These are phyloP conservation scores for Bombus pascuorum DNA, from an alignment of 1,140 invertebrate genomes.

Conservation along the genomic window DNA sequence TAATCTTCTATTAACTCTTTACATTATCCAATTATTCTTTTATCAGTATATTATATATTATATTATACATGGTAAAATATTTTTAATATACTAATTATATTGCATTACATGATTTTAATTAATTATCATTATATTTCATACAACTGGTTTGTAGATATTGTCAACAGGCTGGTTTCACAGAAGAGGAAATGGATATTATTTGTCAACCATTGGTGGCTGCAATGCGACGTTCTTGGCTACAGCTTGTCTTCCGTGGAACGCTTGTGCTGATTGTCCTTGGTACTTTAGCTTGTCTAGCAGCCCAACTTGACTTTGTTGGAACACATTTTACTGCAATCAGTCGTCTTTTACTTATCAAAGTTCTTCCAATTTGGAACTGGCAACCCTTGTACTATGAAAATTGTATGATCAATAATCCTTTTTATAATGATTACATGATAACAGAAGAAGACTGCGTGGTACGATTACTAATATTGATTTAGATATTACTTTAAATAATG, in stretches of 20 bases:
- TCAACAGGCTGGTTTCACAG: conserved; percentile 86
- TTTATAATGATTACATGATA: conserved; percentile 82
- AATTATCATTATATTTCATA: neutral
- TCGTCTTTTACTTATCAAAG: conserved; percentile 86
- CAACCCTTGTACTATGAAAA: conserved; percentile 88
- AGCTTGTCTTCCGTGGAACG: conserved; percentile 82
- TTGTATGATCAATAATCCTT: conserved; percentile 88
- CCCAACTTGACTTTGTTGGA: conserved; percentile 82
- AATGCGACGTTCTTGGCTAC: conserved; percentile 84
- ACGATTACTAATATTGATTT: conserved; percentile 43
- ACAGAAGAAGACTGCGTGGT: conserved; percentile 85
- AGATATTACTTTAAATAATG: neutral
- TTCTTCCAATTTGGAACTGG: conserved; percentile 91
- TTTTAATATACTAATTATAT: neutral
- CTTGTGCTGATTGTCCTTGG: conserved; percentile 80
- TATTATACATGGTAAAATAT: neutral
- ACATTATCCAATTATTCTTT: neutral
- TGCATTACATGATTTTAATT: neutral
- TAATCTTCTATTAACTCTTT: neutral
- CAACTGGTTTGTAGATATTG: conserved; percentile 84
- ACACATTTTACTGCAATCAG: conserved; percentile 85
- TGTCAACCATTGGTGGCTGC: conserved; percentile 85
- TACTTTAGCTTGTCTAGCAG: conserved; percentile 79
- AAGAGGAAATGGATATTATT: conserved; percentile 87
- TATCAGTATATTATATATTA: neutral